Base-by-base conservation (phyloP, 2,888 invertebrate species). In the Adelphocoris suturalis region DNA sequence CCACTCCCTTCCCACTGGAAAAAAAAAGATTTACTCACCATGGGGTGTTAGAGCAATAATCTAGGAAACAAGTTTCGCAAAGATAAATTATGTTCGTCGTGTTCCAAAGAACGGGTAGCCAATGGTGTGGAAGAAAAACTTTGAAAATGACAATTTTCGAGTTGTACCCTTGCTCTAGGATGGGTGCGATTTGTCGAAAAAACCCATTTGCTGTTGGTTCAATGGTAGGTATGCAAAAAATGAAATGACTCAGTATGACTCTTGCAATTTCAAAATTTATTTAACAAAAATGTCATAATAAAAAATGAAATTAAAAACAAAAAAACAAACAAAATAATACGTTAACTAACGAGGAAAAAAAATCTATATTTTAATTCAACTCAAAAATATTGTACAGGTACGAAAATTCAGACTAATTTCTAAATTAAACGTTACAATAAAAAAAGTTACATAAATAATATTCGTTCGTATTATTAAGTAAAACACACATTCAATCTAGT, bases 401-500 rank as follows among this genome's bases (percentile, higher is more conserved):
- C 85, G 37, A 82, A 85, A 61, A 85, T 28, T 85, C 85, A 85
- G 57, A 85, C 85, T 55, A 61, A 55, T 37, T 16, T n/a, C 61
- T 85, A 28, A 27, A 19, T 4, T 27, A 61, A 85, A 28, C 28
- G 27, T 61, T 57, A 52, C 37, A 82, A 52, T 52, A 55, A 84
- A 14, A 28, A 52, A 85, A 82, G 23, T 19, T 14, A 85, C 37
- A 61, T 85, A 85, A 85, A 85, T 85, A 85, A 85, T 37, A n/a
- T 47, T 82, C 82, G 47, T 82, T 82, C 19, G 78, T 47, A 80
- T n/a, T 82, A 81, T 52, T 61, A 28, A 57, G 55, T 55, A 16
- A 47, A 61, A 85, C 61, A 86, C 48, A 75, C 75, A 76, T 86
- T 68, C 68, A 86, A 86, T 68, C 47, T 68, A 86, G 76, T 75